Conservation (phyloP, 1,140 invertebrate species). For the Drosophila burlai region DNA sequence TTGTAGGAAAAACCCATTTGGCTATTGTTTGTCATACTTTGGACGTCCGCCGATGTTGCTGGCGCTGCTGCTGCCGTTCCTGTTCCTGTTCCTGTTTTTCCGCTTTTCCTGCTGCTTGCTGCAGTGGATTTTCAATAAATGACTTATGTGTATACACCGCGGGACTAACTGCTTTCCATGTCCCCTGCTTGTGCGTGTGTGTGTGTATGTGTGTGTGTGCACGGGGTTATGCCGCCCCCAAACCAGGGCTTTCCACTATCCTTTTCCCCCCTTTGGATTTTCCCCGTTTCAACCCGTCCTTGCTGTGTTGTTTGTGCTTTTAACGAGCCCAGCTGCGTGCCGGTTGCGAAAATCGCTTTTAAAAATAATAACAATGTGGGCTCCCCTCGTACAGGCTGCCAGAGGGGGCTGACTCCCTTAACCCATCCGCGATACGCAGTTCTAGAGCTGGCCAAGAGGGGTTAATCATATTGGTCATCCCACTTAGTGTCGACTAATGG, state of each 20-base stretch:
- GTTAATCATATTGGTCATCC: constrained; percentile 36
- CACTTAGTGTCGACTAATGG: constrained; percentile 30
- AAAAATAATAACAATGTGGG: constrained; percentile 78
- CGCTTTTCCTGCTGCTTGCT: constrained; percentile 45
- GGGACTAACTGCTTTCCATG: constrained; percentile 60
- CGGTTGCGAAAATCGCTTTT: constrained; percentile 75
- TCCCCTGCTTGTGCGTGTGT: constrained; percentile 1
- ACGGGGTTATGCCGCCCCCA: not conserved
- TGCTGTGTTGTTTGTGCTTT: constrained; percentile 67
- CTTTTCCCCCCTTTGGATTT: not conserved
- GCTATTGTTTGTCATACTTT: constrained; percentile 82
- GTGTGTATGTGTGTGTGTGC: constrained; percentile 8
- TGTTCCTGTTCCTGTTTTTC: constrained; percentile 28
- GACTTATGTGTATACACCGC: constrained; percentile 75
- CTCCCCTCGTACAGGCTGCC: not conserved
- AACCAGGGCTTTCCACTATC: constrained; percentile 8
- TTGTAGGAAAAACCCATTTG: constrained; percentile 81
- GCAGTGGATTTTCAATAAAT: constrained; percentile 80
- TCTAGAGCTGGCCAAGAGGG: constrained; percentile 23
- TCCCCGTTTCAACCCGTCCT: not conserved
- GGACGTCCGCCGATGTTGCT: constrained; percentile 41
- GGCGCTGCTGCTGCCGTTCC: constrained; percentile 6
- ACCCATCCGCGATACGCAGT: not conserved
- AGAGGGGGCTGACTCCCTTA: too few species aligned
- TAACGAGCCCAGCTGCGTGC: constrained; percentile 77